Percentiles rank a stretch among this genome's conserved stretches.
Conservation (phyloP, 2,797 vertebrate species). For the Lutjanus campechanus region DNA sequence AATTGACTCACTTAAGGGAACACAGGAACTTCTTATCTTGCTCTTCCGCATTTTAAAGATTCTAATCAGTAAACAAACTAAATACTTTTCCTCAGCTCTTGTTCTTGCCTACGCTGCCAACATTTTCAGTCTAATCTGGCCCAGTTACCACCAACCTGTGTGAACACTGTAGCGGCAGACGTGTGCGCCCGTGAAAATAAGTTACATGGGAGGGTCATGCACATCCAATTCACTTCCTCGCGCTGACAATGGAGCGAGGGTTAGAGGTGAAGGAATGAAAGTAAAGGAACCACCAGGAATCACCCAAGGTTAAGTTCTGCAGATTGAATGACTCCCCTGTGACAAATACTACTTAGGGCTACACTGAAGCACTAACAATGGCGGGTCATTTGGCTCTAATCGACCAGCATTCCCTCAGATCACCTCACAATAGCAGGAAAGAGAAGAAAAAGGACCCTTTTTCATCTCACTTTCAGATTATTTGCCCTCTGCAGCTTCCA, state of each 20-base stretch:
- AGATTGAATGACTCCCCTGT: slow-evolving; percentile 67
- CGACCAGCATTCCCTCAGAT: slow-evolving; percentile 49
- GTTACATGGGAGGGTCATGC: slow-evolving; percentile 30
- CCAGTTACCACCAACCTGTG: neutral
- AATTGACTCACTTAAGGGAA: slow-evolving; percentile 56
- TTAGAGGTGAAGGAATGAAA: slow-evolving; percentile 70
- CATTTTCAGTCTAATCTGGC: neutral
- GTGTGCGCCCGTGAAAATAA: neutral
- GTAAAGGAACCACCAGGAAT: slow-evolving; percentile 53
- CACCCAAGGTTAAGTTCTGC: slow-evolving; percentile 55
- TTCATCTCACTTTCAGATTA: slow-evolving; percentile 33
- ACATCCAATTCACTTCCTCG: slow-evolving; percentile 66
- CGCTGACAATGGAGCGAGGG: slow-evolving; percentile 69
- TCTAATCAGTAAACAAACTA: slow-evolving; percentile 41
- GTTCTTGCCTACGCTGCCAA: neutral
- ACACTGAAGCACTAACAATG: slow-evolving; percentile 64
- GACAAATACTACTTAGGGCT: slow-evolving; percentile 27
- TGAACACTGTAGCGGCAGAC: neutral
- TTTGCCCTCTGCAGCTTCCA: slow-evolving; percentile 13
- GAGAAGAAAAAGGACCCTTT: slow-evolving; percentile 10
- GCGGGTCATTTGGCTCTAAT: slow-evolving; percentile 56
- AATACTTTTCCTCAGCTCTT: slow-evolving; percentile 1
- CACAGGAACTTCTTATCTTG: slow-evolving; percentile 47
- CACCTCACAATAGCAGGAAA: slow-evolving; percentile 77
- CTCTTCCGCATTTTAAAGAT: slow-evolving; percentile 32